These are phyloP conservation scores for Ptilodon capucinus DNA, from an alignment of 2,888 invertebrate genomes.

Conservation along the genomic window DNA sequence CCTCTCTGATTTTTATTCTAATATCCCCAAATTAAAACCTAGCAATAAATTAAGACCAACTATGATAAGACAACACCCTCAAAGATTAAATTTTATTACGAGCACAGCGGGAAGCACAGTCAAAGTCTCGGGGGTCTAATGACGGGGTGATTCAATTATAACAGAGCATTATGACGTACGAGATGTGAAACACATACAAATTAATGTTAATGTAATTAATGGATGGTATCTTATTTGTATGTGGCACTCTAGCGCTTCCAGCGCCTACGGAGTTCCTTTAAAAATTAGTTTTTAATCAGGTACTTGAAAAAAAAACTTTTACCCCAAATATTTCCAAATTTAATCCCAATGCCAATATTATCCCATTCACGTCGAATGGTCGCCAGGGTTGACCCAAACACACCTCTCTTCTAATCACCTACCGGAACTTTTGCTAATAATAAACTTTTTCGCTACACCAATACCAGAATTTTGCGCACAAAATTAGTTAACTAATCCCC, in stretches of 20 bases:
- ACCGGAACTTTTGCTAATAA: constrained; percentile 43
- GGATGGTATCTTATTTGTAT: constrained; percentile 16
- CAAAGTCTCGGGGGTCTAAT: constrained; percentile 26
- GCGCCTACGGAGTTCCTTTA: too few species aligned
- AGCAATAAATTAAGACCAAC: constrained; percentile 29
- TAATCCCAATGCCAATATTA: background rate
- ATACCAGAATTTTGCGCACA: constrained; percentile 1
- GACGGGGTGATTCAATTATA: constrained; percentile 29
- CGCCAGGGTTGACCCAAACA: constrained; percentile 7
- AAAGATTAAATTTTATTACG: constrained; percentile 44
- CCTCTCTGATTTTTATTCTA: constrained; percentile 14
- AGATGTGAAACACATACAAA: constrained; percentile 8
- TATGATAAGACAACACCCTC: constrained; percentile 26
- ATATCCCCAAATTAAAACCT: constrained; percentile 17
- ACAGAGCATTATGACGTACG: constrained; percentile 28
- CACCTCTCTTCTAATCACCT: constrained; percentile 11
- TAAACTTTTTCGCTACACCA: constrained; percentile 40
- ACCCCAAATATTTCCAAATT: background rate
- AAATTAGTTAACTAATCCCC: background rate
- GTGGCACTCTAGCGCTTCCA: background rate
- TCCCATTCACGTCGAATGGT: constrained; percentile 5
- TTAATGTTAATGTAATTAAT: constrained; percentile 26
- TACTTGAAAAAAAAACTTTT: too few species aligned
- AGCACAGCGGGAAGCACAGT: constrained; percentile 25
- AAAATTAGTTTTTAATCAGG: too few species aligned